Evolutionary conservation across 2,797 vertebrate species (phyloP), one percentile per base, ranked within the genome.

Genomic region (Podarcis siculus): DNA sequence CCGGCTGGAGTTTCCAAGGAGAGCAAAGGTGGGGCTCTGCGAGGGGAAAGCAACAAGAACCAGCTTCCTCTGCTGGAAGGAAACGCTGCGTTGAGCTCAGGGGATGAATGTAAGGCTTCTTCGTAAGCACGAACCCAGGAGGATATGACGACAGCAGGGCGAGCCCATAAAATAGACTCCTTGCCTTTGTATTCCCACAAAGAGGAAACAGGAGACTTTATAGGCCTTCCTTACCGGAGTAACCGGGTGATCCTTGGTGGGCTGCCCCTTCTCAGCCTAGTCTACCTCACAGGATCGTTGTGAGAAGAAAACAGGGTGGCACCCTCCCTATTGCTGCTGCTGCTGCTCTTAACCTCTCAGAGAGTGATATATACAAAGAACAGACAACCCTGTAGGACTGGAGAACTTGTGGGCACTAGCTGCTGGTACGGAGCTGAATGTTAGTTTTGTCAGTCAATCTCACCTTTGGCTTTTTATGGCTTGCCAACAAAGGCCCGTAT

Each of bases 21-120:
- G 0, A 69, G 66, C 37, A 49, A 45, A 66, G 82, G 85, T 85
- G 5, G 77, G 69, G 82, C 89, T 86, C 71, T 7, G 67, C 25
- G 80, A 84, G 87, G 87, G 92, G 90, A 19, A 92, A 94, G 86
- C 76, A 92, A 86, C 49, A 66, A 67, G 71, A 72, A 86, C 58
- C 4, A 89, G 79, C 88, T 94, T 94, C 95, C 91, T 92, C 79
- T 58, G 85, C 0, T 0, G 45, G 79, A 42, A 86, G 84, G 42
- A 79, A 8, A 9, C 27, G 78, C 19, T 84, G 75, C 82, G 66
- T 39, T n/a, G 78, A 69, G 45, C 49, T 39, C 32, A 42, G 37
- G 58, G 21, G 45, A 42, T 23, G 85, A 83, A 4, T 2, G 3
- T 17, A 21, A 42, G 2, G 1, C 66, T 73, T 49, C 76, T 8